These are phyloP conservation scores for Telmatochromis bifrenatus DNA, from an alignment of 2,113 vertebrate species.

Conservation along the genomic window DNA sequence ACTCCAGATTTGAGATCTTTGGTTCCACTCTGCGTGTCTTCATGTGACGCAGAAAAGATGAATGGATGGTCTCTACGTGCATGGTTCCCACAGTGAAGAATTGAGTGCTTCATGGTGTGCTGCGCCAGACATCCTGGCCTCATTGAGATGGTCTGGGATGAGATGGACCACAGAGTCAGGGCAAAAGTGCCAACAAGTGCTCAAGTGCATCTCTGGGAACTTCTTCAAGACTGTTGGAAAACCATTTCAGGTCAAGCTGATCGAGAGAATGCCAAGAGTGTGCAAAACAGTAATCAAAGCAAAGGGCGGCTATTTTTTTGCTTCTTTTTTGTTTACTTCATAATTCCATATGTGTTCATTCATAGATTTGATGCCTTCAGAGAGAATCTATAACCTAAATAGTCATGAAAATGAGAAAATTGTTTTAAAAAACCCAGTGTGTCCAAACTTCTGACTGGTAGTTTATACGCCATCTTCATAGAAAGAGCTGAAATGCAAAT, in stretches of 20 bases:
- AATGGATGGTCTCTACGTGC: background rate
- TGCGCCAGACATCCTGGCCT: background rate
- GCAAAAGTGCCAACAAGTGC: background rate
- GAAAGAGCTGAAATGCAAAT: background rate
- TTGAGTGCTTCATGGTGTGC: background rate
- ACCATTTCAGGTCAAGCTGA: background rate
- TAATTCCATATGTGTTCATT: background rate
- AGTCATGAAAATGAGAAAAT: background rate
- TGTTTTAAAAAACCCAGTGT: rapidly evolving
- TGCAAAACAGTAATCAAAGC: background rate
- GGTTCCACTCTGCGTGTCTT: background rate
- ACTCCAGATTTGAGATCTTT: background rate
- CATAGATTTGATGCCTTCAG: background rate
- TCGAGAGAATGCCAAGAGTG: background rate
- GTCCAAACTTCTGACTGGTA: background rate
- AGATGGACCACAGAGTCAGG: background rate
- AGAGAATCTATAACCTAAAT: background rate
- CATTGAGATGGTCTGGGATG: background rate
- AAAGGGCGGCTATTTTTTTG: background rate
- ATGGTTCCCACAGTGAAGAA: background rate
- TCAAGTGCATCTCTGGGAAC: background rate
- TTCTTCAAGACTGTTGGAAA: background rate
- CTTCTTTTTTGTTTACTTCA: background rate
- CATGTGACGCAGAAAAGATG: background rate
- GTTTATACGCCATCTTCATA: background rate